Percentiles rank a stretch among this genome's conserved stretches.
Evolutionary conservation across 2,113 vertebrate species (phyloP).

Genomic region (Circaetus cinerascens): DNA sequence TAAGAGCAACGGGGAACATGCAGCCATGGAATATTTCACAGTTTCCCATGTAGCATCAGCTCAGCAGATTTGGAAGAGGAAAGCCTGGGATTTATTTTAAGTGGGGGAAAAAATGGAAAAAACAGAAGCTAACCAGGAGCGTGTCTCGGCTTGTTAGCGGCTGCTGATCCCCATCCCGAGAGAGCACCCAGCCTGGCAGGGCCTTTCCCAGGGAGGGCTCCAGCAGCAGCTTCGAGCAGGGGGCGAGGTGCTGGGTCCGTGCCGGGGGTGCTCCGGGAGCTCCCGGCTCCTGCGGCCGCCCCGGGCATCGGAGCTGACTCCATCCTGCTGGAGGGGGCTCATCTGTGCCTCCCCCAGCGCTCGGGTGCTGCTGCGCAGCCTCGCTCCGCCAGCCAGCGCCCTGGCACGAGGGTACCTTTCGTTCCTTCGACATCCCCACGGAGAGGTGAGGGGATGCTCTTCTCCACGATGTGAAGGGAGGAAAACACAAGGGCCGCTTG

Average conservation of each 20-base stretch:
- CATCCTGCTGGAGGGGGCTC: neutral
- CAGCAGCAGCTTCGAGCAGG: neutral
- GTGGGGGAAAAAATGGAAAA: neutral
- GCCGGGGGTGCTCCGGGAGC: neutral
- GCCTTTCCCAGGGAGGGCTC: neutral
- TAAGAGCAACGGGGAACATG: neutral
- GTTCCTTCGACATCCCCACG: neutral
- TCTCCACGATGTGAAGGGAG: neutral
- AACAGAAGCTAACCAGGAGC: neutral
- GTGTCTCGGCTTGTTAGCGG: rapidly evolving
- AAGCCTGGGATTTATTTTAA: neutral
- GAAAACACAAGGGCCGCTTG: neutral
- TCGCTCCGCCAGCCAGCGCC: neutral
- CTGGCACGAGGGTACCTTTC: neutral
- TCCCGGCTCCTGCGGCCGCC: neutral
- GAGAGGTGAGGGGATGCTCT: neutral
- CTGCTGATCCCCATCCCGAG: rapidly evolving
- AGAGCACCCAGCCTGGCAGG: neutral
- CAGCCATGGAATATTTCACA: neutral
- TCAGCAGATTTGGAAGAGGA: neutral
- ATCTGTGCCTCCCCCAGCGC: neutral
- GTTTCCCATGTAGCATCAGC: neutral
- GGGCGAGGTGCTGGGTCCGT: rapidly evolving
- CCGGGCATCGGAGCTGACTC: rapidly evolving
- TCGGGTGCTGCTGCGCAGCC: neutral